Percentiles rank a stretch among this genome's conserved stretches.
These are phyloP conservation scores for Drosophila robusta DNA, from an alignment of 2,888 invertebrate genomes.

Conservation along the genomic window DNA sequence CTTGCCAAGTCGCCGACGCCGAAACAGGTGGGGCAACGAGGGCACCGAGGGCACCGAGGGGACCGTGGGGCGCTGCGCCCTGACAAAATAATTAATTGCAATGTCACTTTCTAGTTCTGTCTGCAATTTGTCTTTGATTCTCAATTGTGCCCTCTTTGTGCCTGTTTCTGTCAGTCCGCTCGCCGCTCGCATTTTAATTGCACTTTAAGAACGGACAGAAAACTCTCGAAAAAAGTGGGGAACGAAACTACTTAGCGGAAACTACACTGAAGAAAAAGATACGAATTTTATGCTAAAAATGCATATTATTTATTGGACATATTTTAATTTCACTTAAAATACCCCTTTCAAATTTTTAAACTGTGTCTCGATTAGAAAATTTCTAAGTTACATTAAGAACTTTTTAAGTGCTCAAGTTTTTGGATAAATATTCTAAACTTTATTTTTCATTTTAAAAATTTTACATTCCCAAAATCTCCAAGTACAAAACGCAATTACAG, in stretches of 20 bases:
- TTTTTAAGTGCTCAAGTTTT: no score
- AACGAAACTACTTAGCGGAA: conserved; percentile 24
- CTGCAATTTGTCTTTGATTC: conserved; percentile 76
- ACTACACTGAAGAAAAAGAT: not conserved
- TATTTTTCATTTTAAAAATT: no score
- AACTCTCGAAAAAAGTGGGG: not conserved
- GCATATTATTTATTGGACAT: no score
- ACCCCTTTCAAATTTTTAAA: no score
- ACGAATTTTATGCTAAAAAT: not conserved
- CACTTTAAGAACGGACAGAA: conserved; percentile 19
- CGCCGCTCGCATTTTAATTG: conserved; percentile 34
- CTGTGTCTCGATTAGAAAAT: no score
- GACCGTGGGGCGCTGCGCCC: conserved; percentile 5
- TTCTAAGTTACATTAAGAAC: no score
- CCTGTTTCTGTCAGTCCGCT: conserved; percentile 18
- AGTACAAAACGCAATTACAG: no score
- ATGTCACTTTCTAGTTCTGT: conserved; percentile 64
- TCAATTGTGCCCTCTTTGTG: conserved; percentile 27
- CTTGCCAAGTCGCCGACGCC: conserved; percentile 30
- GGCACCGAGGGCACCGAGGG: no score
- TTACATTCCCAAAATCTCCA: no score
- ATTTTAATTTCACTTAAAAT: no score
- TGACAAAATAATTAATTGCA: conserved; percentile 76
- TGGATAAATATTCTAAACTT: no score
- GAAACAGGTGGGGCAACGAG: conserved; percentile 40